Conservation (phyloP, 1,140 invertebrate genomes). For the Drosophila equinoxialis region DNA sequence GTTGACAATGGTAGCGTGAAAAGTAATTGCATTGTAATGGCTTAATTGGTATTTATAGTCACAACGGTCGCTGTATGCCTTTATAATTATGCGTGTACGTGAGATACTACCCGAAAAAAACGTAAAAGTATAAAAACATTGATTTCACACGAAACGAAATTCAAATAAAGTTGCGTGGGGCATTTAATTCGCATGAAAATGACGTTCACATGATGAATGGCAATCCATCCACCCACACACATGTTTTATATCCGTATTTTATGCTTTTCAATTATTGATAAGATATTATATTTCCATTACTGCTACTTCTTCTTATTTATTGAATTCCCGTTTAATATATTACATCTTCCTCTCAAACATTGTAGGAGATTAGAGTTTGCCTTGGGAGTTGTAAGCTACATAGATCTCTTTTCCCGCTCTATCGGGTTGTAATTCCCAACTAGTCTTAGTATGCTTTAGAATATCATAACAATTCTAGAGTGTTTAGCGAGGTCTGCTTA, state of each 20-base stretch:
- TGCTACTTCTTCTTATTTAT: not conserved
- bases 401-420: too few species aligned
- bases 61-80: slow-evolving; percentile 23
- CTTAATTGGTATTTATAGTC: slow-evolving; percentile 76
- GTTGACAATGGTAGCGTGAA: slow-evolving; percentile 43
- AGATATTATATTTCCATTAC: not conserved
- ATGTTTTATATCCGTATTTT: not conserved
- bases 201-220: not conserved
- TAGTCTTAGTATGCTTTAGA: too few species aligned
- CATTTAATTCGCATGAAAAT: slow-evolving; percentile 17
- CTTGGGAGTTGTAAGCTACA: too few species aligned
- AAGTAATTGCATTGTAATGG: slow-evolving; percentile 71
- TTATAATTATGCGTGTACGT: slow-evolving; percentile 44
- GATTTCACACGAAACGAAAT: slow-evolving; percentile 38
- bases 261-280: slow-evolving; percentile 4
- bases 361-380: too few species aligned
- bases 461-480: too few species aligned
- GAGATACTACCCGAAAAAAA: slow-evolving; percentile 21
- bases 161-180: slow-evolving; percentile 10
- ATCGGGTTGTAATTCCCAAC: too few species aligned
- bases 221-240: not conserved
- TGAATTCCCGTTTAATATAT: too few species aligned
- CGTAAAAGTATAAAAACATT: slow-evolving; percentile 19
- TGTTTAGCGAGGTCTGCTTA: too few species aligned
- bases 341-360: too few species aligned